Percentiles rank a stretch among this genome's conserved stretches.
phyloP scores from a whole-genome alignment of 2,113 vertebrate species.

The Nesogale talazaci region DNA sequence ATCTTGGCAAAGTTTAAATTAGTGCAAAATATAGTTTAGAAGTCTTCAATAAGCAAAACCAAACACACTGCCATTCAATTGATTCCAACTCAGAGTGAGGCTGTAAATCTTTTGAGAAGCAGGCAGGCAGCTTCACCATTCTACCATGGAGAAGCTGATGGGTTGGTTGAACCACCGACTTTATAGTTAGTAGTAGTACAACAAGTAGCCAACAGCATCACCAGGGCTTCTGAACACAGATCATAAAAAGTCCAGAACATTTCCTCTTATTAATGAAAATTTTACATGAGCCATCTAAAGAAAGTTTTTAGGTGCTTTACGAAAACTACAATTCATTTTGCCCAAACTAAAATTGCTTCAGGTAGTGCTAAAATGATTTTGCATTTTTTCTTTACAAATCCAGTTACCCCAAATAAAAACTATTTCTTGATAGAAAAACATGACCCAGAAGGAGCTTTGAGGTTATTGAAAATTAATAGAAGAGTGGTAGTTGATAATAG shows the following conservation, averaged over 20 bases:
- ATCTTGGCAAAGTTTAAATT: background rate
- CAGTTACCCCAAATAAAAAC: constrained; percentile 47
- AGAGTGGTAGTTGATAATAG: background rate
- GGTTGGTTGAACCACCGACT: too few relatives aligned
- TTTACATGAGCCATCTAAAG: background rate
- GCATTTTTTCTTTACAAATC: constrained; percentile 25
- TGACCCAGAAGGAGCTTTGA: constrained; percentile 4
- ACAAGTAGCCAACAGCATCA: too few relatives aligned
- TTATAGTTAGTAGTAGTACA: too few relatives aligned
- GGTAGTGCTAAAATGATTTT: background rate
- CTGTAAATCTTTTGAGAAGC: too few relatives aligned
- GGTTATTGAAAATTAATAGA: constrained; percentile 34
- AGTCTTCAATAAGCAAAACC: too few relatives aligned
- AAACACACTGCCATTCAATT: too few relatives aligned
- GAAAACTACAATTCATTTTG: constrained; percentile 54
- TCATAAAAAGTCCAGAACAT: constrained; percentile 15
- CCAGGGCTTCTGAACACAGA: background rate
- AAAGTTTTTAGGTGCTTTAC: background rate
- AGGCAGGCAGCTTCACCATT: too few relatives aligned
- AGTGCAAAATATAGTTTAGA: too few relatives aligned
- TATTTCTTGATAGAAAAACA: constrained; percentile 39
- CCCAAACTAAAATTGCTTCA: constrained; percentile 42
- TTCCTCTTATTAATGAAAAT: background rate
- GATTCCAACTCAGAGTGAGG: too few relatives aligned
- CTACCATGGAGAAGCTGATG: too few relatives aligned